These are phyloP conservation scores for Myopa tessellatipennis DNA, from an alignment of 2,888 invertebrate genomes.

Conservation along the genomic window DNA sequence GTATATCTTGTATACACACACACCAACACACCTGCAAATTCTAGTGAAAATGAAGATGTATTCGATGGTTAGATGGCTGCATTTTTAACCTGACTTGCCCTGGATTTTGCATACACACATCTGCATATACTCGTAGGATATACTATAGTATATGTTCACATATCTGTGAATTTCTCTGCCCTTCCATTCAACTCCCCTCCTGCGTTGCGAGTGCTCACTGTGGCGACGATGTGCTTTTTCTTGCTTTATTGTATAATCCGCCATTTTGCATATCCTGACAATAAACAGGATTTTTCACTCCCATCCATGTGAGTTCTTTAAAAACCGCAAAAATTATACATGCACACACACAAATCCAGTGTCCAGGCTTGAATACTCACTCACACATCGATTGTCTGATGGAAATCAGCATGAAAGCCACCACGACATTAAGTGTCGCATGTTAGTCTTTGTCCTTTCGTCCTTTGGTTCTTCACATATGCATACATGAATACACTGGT, in stretches of 20 bases:
- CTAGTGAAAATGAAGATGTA: background rate
- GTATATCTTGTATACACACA: background rate
- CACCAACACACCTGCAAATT: background rate
- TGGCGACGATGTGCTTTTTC: slow-evolving; percentile 1
- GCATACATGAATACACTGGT: background rate
- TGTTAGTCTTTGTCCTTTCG: slow-evolving; percentile 15
- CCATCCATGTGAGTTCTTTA: slow-evolving; percentile 2
- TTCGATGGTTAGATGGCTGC: background rate
- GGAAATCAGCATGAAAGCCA: slow-evolving; percentile 17
- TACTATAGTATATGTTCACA: slow-evolving; percentile 2
- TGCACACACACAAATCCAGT: background rate
- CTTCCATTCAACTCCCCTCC: slow-evolving; percentile 28
- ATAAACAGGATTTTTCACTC: slow-evolving; percentile 11
- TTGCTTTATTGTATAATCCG: background rate
- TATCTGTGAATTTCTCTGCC: too few species aligned
- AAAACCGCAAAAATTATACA: slow-evolving; percentile 27
- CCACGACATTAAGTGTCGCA: slow-evolving; percentile 13
- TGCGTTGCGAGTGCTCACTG: background rate
- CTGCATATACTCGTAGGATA: background rate
- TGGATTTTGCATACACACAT: background rate
- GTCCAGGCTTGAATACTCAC: background rate
- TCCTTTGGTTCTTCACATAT: slow-evolving; percentile 15
- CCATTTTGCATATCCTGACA: slow-evolving; percentile 25
- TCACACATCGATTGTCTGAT: background rate
- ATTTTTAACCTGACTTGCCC: slow-evolving; percentile 14